phyloP scores from a whole-genome alignment of 2,888 invertebrate genomes.

The Dasypogon diadema region DNA sequence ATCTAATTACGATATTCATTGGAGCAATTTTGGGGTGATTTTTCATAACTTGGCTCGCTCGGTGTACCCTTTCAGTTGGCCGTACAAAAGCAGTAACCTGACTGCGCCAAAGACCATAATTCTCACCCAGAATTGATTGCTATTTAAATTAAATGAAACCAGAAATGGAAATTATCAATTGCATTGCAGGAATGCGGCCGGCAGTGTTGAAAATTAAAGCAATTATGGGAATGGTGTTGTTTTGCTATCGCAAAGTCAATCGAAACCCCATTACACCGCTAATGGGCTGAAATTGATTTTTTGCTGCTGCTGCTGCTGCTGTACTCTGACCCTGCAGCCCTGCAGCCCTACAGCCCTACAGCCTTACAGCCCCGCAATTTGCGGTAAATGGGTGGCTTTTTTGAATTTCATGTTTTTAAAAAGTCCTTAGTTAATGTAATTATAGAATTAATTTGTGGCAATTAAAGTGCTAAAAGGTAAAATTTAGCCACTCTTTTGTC shows the following conservation, averaged over 20 bases:
- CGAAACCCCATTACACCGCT: slow-evolving; percentile 32
- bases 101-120: neutral
- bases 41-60: neutral
- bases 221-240: slow-evolving; percentile 4
- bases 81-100: no score
- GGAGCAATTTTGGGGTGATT: slow-evolving; percentile 7
- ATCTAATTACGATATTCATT: slow-evolving; percentile 25
- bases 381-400: neutral
- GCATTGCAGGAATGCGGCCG: slow-evolving; percentile 12
- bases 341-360: no score
- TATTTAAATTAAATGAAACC: slow-evolving; percentile 35
- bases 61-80: no score
- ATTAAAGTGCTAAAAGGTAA: neutral
- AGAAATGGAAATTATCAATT: slow-evolving; percentile 33
- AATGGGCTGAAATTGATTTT: slow-evolving; percentile 36
- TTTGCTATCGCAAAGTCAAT: slow-evolving; percentile 28
- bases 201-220: slow-evolving; percentile 12
- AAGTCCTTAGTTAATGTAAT: slow-evolving; percentile 13
- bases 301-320: neutral
- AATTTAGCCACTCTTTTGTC: no score
- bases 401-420: neutral
- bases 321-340: no score
- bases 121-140: slow-evolving; percentile 11
- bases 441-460: slow-evolving; percentile 26
- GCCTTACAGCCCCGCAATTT: neutral